phyloP scores from a whole-genome alignment of 2,888 invertebrate genomes.

The Drosophila dives region DNA sequence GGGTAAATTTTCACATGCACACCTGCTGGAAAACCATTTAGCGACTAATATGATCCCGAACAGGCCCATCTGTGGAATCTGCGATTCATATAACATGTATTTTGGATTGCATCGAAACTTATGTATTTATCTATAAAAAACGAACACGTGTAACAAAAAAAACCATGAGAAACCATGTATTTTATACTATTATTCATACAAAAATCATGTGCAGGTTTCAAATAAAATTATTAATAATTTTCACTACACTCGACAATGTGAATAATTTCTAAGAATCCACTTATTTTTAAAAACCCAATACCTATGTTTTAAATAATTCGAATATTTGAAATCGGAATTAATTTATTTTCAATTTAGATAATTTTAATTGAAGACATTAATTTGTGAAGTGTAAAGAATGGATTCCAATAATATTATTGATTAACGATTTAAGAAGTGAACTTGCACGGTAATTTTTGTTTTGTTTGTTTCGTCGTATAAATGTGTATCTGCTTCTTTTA shows the following conservation, averaged over 20 bases:
- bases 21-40: constrained; percentile 12
- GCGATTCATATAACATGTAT: background rate
- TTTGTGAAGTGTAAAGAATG: background rate
- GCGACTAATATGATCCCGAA: background rate
- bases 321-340: background rate
- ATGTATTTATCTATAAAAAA: background rate
- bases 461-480: background rate
- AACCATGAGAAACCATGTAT: background rate
- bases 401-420: background rate
- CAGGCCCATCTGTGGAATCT: background rate
- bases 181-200: background rate
- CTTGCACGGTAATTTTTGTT: background rate
- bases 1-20: constrained; percentile 1
- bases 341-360: no score
- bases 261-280: background rate
- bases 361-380: background rate
- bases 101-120: constrained; percentile 15
- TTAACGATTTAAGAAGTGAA: background rate
- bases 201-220: background rate
- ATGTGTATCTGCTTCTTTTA: background rate
- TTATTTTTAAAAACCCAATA: background rate
- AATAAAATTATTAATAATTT: background rate
- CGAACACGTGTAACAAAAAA: background rate
- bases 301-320: background rate
- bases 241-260: background rate